phyloP scores from a whole-genome alignment of 2,113 vertebrate genomes.

The Percina caprodes region DNA sequence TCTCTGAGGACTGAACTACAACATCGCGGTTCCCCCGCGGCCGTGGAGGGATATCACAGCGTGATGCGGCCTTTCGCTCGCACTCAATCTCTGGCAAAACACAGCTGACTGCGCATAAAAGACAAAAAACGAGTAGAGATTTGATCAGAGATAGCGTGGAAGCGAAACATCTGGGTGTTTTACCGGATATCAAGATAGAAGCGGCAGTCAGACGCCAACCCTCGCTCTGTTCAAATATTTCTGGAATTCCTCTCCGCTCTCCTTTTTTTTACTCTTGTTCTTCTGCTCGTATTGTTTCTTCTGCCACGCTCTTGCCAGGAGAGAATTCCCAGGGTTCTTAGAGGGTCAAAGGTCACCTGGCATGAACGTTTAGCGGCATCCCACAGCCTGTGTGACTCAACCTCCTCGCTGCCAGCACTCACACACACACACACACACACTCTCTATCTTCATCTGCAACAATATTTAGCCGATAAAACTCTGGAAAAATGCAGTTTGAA shows the following conservation, averaged over 20 bases:
- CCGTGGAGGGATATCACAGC: background rate
- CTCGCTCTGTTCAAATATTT: background rate
- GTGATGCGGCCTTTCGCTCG: background rate
- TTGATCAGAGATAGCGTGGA: no score
- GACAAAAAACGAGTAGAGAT: no score
- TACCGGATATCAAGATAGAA: background rate
- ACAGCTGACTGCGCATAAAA: background rate
- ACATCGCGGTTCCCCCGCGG: background rate
- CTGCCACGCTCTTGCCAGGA: slow-evolving; percentile 82
- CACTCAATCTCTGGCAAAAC: background rate
- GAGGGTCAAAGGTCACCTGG: slow-evolving; percentile 86
- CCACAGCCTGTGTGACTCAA: slow-evolving; percentile 76
- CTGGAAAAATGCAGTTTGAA: no score
- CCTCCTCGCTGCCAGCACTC: slow-evolving; percentile 12
- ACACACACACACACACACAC: background rate
- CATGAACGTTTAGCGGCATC: slow-evolving; percentile 85
- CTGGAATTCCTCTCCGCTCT: background rate
- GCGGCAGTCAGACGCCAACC: background rate
- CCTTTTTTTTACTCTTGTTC: background rate
- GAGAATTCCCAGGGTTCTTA: slow-evolving; percentile 92
- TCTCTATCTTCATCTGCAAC: no score
- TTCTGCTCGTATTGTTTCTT: background rate
- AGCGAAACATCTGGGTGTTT: no score
- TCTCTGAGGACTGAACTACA: no score
- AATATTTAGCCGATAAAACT: no score